These are phyloP conservation scores for Meloidogyne floridensis DNA, from an alignment of 1,140 invertebrate genomes.

Conservation along the genomic window DNA sequence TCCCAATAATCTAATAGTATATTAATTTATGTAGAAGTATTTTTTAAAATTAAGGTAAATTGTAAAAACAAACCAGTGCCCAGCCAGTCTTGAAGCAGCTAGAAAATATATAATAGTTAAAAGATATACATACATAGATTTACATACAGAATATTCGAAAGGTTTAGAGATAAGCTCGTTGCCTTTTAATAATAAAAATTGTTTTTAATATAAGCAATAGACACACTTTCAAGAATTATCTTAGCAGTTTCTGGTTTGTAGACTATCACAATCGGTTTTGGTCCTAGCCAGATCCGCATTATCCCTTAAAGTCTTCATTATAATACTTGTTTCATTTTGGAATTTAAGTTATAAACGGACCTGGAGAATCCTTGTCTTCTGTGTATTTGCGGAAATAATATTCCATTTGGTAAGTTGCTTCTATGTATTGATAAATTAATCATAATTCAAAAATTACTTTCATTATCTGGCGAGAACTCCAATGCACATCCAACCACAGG, in stretches of 20 bases:
- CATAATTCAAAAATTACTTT: conserved; percentile 18
- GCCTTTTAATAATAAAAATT: conserved; percentile 15
- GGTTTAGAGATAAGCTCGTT: conserved; percentile 40
- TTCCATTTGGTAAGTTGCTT: conserved; percentile 43
- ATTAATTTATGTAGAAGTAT: no score
- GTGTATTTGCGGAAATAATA: conserved; percentile 40
- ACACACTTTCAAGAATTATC: conserved; percentile 28
- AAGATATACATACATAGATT: background rate
- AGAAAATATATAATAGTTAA: background rate
- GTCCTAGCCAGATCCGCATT: conserved; percentile 28
- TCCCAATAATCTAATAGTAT: no score
- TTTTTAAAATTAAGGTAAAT: no score
- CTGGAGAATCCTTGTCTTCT: background rate
- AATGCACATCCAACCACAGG: conserved; percentile 37
- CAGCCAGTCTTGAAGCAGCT: conserved; percentile 71
- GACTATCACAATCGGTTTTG: conserved; percentile 34
- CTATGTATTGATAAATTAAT: conserved; percentile 8
- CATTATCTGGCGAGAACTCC: conserved; percentile 32
- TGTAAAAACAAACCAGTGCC: conserved; percentile 80
- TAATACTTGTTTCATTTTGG: no score
- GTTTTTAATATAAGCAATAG: background rate
- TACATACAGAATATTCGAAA: conserved; percentile 29
- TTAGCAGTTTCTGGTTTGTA: conserved; percentile 38
- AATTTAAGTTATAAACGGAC: background rate
- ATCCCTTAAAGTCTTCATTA: background rate